Evolutionary conservation across 1,140 invertebrate genomes (phyloP), one percentile per base, ranked within the genome.

Genomic region (Coenobita brevimanus): DNA sequence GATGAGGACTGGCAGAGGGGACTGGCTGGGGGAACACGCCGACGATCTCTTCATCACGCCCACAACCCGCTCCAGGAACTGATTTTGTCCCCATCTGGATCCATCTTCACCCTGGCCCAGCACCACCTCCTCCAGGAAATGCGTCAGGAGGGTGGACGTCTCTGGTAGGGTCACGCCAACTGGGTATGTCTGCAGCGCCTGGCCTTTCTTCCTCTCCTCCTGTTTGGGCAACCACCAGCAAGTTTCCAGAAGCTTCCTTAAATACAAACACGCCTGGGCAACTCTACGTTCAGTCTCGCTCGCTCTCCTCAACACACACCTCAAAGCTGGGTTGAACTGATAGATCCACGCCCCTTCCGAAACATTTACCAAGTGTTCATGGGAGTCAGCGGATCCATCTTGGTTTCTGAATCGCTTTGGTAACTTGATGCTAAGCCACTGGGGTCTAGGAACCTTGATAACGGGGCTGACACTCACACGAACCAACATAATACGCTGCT

Each of bases 211-310:
- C n/a, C 84, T 57, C 10, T 79, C 15, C 17, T 80, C 75, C 50
- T 80, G 60, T 46, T 87, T 87, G 8, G 84, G 84, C 30, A 87
- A 64, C 84, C 84, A 87, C 84, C 84, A 87, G 30, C 64, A 87
- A 4, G 75, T 69, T 24, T 64, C 67, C 46, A 87, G 62, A 2
- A 87, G 43, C 33, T 80, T 87, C 27, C 27, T 41, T 43, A 87
- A 87, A 33, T 57, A 87, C 17, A 79, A 54, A 57, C 84, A 87
- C 17, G 84, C 75, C 50, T 80, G 76, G 0, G 80, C 17, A 17
- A 87, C 84, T 13, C 57, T 80, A 10, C 57, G 62, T n/a, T 87
- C 84, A 1, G 78, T 75, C 36, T 57, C 76, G 6, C 21, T 79
- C 2, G 73, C 17, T 33, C 38, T 17, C 30, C 57, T 38, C 21